Base-by-base conservation (phyloP, 2,888 invertebrate genomes). In the Drosophila acutilabella region DNA sequence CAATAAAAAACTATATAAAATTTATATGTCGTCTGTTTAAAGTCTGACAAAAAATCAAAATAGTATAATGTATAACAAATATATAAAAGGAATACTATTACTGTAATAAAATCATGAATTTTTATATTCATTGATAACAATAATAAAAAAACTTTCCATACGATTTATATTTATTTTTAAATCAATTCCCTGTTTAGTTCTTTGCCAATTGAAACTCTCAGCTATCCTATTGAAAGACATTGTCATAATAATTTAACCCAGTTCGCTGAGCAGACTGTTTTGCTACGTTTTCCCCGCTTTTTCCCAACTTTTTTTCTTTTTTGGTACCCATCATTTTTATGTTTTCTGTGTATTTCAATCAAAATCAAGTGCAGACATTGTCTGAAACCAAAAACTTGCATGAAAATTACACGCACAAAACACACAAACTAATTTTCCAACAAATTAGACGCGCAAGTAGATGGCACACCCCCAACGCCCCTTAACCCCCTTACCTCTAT, bases 401-500 rank as follows among this genome's bases (percentile, higher is more conserved):
- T 78, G 82, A 65, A 82, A 82, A 85, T 82, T 82, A 82, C 80
- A 85, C 85, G 82, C 81, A 85, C 85, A 75, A 66, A 83, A 81
- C 78, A 81, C 84, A 84, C 78, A 84, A 84, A 84, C 84, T 84
- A 84, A 84, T 84, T 84, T 84, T 84, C 84, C 84, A 86, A 84
- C 84, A 84, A 84, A 84, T 84, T 84, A 84, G 84, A 78, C 78
- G 75, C 84, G 70, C 78, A 84, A 84, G 87, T 83, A 66, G 72
- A 70, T 67, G 62, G 51, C 62, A 50, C 65, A 50, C 67, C 45
- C 18, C 14, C 10, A 23, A 23, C 8, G 14, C 7, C 8, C 13
- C n/a, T 20, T 2, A 10, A 33, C 5, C 16, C 36, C 10, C n/a
- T 2, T 36, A 7, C 14, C 40, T 6, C 44, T 41, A 11, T 16